Evolutionary conservation across 2,113 vertebrate genomes (phyloP), one percentile per base, ranked within the genome.

Genomic region (Callocephalon fimbriatum): DNA sequence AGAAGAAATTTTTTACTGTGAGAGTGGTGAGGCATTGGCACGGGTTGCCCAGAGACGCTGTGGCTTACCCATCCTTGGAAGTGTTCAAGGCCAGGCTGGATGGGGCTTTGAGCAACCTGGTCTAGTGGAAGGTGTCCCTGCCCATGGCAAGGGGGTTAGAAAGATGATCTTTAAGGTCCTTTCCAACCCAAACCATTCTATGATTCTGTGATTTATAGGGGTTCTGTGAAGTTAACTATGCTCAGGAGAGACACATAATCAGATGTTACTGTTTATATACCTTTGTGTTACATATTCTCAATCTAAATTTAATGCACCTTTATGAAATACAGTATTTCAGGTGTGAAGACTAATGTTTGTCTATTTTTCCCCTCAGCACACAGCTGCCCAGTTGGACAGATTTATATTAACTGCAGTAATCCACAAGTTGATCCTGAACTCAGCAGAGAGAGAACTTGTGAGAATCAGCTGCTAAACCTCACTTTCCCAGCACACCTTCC

Each of bases 391-490:
- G 75, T 26, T 4, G 99, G 98, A 58, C 99, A 99, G 95, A 90
- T 99, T 72, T 99, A 99, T 63, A 95, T 99, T 77, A 99, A 99
- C 97, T 99, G 99, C 97, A 99, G 98, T 22, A 97, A 98, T 53
- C 95, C 87, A 10, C 94, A 95, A 22, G 77, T 93, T 1, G 94
- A 97, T 70, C 89, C 96, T 2, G 95, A 95, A 44, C 86, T 98
- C 40, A 98, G 96, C 95, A 98, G 98, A 91, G 99, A 99, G 92
- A 98, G 97, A 83, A 99, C 99, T 5, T 99, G 99, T 90, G 99
- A 99, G 90, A 99, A 99, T 51, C 98, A 98, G 94, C 98, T 99
- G 92, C 98, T 99, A 59, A 99, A 99, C 96, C 97, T 99, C 92
- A 99, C 99, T 62, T 95, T 99, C 79, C 98, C 99, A 10, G 80